Evolutionary conservation across 2,113 vertebrate genomes (phyloP), one percentile per base, ranked within the genome.

Genomic region (Panurus biarmicus): DNA sequence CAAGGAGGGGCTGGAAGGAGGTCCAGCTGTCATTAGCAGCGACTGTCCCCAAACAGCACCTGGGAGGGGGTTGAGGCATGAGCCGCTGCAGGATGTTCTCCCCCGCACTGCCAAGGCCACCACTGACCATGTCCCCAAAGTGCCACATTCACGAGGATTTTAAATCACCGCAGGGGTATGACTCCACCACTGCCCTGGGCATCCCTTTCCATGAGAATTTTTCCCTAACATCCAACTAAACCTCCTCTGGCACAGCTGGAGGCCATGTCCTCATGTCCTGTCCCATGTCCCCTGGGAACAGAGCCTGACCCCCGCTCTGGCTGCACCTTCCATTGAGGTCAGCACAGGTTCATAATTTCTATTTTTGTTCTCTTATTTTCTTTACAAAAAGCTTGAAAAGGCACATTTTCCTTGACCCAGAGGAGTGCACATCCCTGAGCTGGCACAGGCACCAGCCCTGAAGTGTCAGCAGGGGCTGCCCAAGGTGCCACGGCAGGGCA

Each of bases 221-320:
- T n/a, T 31, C 54, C n/a, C 28, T 14, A 15, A n/a, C 38, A 66
- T 12, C 51, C 45, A 14, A 2, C 28, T 14, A 45, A 74, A 29
- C 5, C 9, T 74, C 11, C 19, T 11, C 53, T 47, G 45, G 45
- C 70, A 40, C n/a, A 67, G 25, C 28, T 48, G 9, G 5, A n/a
- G 22, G 24, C 54, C 1, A 0, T 40, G 44, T 19, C 26, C 35
- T 71, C 29, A 8, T 26, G 14, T 57, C 31, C 51, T 29, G 29
- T 48, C 47, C 12, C 10, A 56, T 29, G 23, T 38, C 11, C 14
- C 53, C n/a, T 14, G 31, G 31, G 35, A 57, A 24, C 18, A 57
- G 17, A 65, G 18, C 35, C 31, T 0, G 0, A 64, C 3, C 2
- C 6, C 26, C 3, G n/a, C 10, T 2, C 14, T 3, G 4, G 23